Base-by-base conservation (phyloP, 2,888 invertebrate genomes). In the Drosophila leonis region DNA sequence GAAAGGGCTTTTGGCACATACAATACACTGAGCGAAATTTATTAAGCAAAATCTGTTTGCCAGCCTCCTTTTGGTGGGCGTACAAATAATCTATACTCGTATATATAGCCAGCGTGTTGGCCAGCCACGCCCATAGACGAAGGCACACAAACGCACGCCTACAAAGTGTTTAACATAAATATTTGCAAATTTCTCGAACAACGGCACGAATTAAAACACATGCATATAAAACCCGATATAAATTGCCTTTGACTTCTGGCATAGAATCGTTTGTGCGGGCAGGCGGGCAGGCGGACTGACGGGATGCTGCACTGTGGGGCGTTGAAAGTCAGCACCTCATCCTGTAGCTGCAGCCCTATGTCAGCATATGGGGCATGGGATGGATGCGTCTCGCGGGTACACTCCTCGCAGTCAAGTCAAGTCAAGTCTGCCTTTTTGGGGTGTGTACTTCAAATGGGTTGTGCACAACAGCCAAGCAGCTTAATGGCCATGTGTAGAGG, bases 321-420 rank as follows among this genome's bases (percentile, higher is more conserved):
- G 89, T 85, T 79, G 66, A 57, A 72, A 71, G 83, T 89, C 84
- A 89, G 63, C 84, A 85, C 84, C 84, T 85, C 90, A 87, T 89
- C 82, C 85, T 86, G 74, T 60, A 46, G 54, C 51, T 41, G 10
- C 48, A 29, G 66, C 39, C 0, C 9, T 15, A 24, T 12, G 41
- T 33, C 37, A 24, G 48, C 78, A 72, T 61, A 66, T 60, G 70
- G 51, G 77, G 66, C 52, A 77, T 71, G 71, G 54, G n/a, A 44
- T 61, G 55, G 41, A 62, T 70, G 70, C 55, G 70, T 57, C 69
- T 55, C 35, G 42, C 35, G 52, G 18, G 37, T 48, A 37, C 12
- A 44, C 63, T 49, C 27, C 42, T 44, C 52, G 24, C 24, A 46
- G 31, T 29, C 18, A n/a, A n/a, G n/a, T n/a, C n/a, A 1, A 31